Evolutionary conservation across 2,797 vertebrate species (phyloP).

Genomic region (Myripristis murdjan): DNA sequence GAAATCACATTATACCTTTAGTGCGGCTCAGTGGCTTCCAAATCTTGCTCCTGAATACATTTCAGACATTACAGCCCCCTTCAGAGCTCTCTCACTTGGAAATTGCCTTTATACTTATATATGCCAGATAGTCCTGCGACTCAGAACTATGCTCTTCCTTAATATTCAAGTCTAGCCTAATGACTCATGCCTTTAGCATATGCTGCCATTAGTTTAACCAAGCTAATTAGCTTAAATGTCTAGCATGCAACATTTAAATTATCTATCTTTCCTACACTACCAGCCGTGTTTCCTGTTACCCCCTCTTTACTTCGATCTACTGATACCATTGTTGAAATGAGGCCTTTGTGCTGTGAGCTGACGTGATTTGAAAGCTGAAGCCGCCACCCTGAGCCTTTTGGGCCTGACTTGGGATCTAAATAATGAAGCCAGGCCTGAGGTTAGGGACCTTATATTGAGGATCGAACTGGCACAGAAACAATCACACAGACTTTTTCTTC

Average conservation of each 20-base stretch:
- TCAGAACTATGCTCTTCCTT: slow-evolving; percentile 25
- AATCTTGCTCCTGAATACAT: not conserved
- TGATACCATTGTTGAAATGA: slow-evolving; percentile 25
- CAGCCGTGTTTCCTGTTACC: slow-evolving; percentile 19
- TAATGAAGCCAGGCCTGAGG: not conserved
- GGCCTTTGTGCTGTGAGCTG: slow-evolving; percentile 11
- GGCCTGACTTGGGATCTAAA: not conserved
- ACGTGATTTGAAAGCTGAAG: not conserved
- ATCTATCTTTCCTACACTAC: slow-evolving; percentile 27
- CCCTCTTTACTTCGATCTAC: slow-evolving; percentile 12
- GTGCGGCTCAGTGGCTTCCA: not conserved
- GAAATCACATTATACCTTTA: not conserved
- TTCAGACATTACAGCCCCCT: not conserved
- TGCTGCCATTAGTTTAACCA: slow-evolving; percentile 53
- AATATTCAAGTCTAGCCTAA: slow-evolving; percentile 52
- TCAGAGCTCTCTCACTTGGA: slow-evolving; percentile 16
- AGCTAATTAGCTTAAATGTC: slow-evolving; percentile 35
- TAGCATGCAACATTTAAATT: slow-evolving; percentile 49
- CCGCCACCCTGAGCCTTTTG: not conserved
- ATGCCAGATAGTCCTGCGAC: not conserved
- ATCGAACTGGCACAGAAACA: not conserved
- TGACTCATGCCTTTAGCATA: slow-evolving; percentile 63
- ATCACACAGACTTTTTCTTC: not conserved
- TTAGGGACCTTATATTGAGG: too few relatives aligned
- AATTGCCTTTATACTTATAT: slow-evolving; percentile 17